Base-by-base conservation (phyloP, 2,113 vertebrate species). In the Paraplagusia blochii region DNA sequence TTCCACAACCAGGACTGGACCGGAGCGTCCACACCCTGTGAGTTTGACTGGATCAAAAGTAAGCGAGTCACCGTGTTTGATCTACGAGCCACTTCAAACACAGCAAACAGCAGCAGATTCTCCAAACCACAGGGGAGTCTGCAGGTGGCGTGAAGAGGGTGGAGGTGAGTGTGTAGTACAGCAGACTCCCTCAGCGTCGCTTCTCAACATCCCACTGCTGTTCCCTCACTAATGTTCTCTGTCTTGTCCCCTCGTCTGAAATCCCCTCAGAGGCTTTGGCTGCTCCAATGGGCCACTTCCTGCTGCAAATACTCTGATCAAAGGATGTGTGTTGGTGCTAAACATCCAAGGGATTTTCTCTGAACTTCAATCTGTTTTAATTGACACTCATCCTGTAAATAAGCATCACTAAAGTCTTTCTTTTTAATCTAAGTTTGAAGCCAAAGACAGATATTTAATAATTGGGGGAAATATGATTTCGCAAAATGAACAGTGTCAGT, bases 81-180 rank as follows among this genome's bases (percentile, higher is more conserved):
- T 66, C 4, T 8, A 50, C 45, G 52, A 76, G 52, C 15, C 40
- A 42, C 63, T 61, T 72, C 53, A 68, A 61, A 49, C 53, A 47
- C 43, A 47, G 6, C 19, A 60, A 69, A 65, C 61, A 78, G 40
- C 69, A 45, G 52, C 56, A 56, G 55, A 60, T 63, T 72, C 69
- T 34, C 39, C 0, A 18, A 81, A 44, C 60, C 68, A 29, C 75
- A 36, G 57, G 79, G 69, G 85, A 73, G 53, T 40, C 42, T 74
- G 67, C 80, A 70, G 72, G 68, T 57, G 65, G 63, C 72, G 63
- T 53, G 66, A 71, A 42, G 60, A 53, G 55, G 47, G 58, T 15
- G 50, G 68, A 73, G 75, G 72, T 62, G 58, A 78, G 54, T 56
- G 58, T 56, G 58, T 67, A 69, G 66, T 60, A 73, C 63, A 74